Evolutionary conservation across 2,113 vertebrate genomes (phyloP).

Genomic region (Silurus meridionalis): DNA sequence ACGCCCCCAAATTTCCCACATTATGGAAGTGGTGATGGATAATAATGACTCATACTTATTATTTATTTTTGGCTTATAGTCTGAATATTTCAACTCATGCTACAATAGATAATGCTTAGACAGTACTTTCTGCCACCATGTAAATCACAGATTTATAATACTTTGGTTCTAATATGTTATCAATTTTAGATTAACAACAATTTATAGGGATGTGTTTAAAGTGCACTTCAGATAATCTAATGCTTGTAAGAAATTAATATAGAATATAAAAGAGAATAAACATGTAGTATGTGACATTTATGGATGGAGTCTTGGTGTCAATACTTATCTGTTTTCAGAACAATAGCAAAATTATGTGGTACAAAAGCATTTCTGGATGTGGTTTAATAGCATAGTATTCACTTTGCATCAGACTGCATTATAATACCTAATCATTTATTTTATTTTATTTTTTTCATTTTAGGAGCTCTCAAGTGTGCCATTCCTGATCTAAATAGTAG

Average conservation of each 20-base stretch:
- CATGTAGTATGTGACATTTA: neutral
- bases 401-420: neutral
- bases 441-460: neutral
- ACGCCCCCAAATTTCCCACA: conserved; percentile 45
- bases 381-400: neutral
- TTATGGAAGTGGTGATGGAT: conserved; percentile 43
- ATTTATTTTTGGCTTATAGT: conserved; percentile 45
- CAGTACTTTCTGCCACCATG: neutral
- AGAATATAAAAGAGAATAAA: neutral
- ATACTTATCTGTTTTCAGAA: neutral
- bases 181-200: neutral
- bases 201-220: neutral
- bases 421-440: neutral
- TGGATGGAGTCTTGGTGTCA: neutral
- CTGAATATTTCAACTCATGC: conserved; percentile 26
- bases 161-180: neutral
- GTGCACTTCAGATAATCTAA: neutral
- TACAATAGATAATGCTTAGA: conserved; percentile 11
- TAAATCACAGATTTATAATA: neutral
- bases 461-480: neutral
- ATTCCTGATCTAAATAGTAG: neutral
- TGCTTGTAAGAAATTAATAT: neutral
- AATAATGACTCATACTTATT: conserved; percentile 36
- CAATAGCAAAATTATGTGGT: neutral
- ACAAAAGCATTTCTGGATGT: neutral